Base-by-base conservation (phyloP, 2,113 vertebrate genomes). In the Sialia sialis region DNA sequence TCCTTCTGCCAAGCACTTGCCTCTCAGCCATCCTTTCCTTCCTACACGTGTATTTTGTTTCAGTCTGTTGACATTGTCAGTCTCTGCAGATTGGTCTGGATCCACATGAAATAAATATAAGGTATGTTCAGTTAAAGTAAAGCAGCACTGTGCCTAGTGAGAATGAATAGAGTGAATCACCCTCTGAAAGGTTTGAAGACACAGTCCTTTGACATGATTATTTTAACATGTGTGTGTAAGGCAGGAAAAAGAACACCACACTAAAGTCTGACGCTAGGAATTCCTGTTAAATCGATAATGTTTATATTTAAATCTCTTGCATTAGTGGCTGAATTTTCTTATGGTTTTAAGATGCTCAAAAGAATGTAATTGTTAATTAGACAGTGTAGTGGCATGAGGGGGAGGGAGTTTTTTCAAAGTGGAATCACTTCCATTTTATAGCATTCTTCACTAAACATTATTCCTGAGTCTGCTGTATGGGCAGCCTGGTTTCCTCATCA, bases 121-220 rank as follows among this genome's bases (percentile, higher is more conserved):
- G 77, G 62, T 48, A 54, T 73, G 46, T 70, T 68, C 46, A 78
- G 83, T 84, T 95, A 20, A 89, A 89, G 43, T n/a, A 54, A 93
- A 94, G 84, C 88, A 87, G 87, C 66, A 38, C 92, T 79, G 91
- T 80, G n/a, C 84, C 64, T 78, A 75, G 92, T 77, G 84, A 85
- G 96, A 97, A 96, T 90, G 93, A 95, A 76, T 89, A 90, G 96
- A 96, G 76, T 95, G 93, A 97, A 78, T 97, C 97, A 96, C 95
- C 95, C 77, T 96, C 91, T 88, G 94, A 94, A 96, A 88, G 79
- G 89, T 79, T 72, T 89, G 91, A 97, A 96, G 93, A 96, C 83
- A 73, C 55, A 74, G 83, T 86, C 84, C 55, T 96, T 94, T 97
- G 88, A 90, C 80, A 66, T 96, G 95, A 98, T 97, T 94, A 92